Conservation (phyloP, 2,888 invertebrate genomes). For the Ecliptopera silaceata region DNA sequence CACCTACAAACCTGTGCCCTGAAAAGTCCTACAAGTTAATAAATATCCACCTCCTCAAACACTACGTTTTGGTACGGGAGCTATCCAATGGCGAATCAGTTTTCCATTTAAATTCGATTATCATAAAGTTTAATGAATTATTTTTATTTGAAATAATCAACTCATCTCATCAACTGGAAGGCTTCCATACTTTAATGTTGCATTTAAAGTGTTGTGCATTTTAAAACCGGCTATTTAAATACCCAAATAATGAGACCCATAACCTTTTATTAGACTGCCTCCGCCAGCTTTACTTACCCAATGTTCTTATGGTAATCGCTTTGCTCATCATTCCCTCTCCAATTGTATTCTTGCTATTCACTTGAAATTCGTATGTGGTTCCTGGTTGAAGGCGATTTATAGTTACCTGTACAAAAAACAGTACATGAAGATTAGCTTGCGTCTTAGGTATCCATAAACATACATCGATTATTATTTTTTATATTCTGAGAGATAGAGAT, state of each 20-base stretch:
- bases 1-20: conserved; percentile 37
- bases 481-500: too few species aligned
- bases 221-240: background rate
- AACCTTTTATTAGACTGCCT: conserved; percentile 6
- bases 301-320: conserved; percentile 93
- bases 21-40: conserved; percentile 24
- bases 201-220: background rate
- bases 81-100: too few species aligned
- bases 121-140: too few species aligned
- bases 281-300: conserved; percentile 84
- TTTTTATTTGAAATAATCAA: background rate
- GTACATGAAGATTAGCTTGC: too few species aligned
- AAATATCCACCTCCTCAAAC: conserved; percentile 1
- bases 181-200: background rate
- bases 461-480: too few species aligned
- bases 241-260: conserved; percentile 2
- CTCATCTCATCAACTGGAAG: background rate
- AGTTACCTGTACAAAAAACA: conserved; percentile 83
- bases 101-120: too few species aligned
- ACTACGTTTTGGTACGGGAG: background rate
- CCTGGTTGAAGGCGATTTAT: conserved; percentile 95
- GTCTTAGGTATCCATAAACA: too few species aligned
- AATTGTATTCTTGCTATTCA: conserved; percentile 96
- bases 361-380: conserved; percentile 97
- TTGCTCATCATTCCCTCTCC: conserved; percentile 98